Evolutionary conservation across 2,888 invertebrate genomes (phyloP), one percentile per base, ranked within the genome.

Genomic region (Octonoba sinensis): DNA sequence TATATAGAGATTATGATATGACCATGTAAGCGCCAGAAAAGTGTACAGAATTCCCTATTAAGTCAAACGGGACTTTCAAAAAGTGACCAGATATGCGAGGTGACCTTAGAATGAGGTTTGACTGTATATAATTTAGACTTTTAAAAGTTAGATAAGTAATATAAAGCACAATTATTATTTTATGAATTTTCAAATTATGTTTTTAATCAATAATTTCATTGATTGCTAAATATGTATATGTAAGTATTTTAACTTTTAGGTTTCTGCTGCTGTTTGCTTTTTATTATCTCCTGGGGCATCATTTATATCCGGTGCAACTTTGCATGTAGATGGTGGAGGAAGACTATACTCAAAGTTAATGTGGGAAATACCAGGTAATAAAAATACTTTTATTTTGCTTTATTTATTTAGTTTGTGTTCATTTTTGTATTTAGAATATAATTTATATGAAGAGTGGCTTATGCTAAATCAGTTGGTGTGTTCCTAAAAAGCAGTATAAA

Each of bases 201-300:
- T n/a, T n/a, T n/a, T n/a, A n/a, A n/a, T 47, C 15, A 12, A 47
- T 47, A 47, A 12, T 11, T 47, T 47, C 11, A 47, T 12, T 12
- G 12, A 47, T 47, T 12, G 47, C 11, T 47, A 47, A 11, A 47
- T 15, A 47, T 47, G 11, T 47, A 15, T 47, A 11, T 12, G 15
- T 47, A 15, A 12, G 15, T 47, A 12, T 47, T 47, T 47, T 47
- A 11, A 12, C 47, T 64, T 60, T 69, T 83, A 86, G 86, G 85
- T 90, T 27, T 88, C 90, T 16, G 87, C 88, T 22, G 88, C 88
- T 27, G 90, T 90, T 0, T 89, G 89, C 84, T 90, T 89, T 86
- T 87, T 90, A 13, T 84, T 90, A 71, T 89, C 89, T 2, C 90
- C 90, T 8, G 90, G 89, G 3, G 89, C 90, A 36, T 87, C 88